Percentiles rank a stretch among this genome's conserved stretches.
Conservation (phyloP, 2,888 invertebrate species). For the Sialis fuliginosa region DNA sequence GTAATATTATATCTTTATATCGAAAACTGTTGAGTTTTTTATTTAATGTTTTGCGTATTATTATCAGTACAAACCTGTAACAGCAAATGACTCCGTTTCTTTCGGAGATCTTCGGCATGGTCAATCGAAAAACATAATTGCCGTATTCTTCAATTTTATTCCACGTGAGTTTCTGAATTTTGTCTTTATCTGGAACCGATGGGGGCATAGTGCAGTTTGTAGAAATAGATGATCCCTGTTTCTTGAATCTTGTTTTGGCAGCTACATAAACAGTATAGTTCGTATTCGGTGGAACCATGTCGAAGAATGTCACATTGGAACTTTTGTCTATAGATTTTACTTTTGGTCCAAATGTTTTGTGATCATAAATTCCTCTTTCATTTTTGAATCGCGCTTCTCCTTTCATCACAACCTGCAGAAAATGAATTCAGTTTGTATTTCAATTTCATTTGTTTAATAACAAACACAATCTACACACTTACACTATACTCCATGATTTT, state of each 20-base stretch:
- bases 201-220: constrained; percentile 51
- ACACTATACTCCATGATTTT: constrained; percentile 63
- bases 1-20: no score
- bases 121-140: constrained; percentile 55
- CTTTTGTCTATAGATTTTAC: constrained; percentile 35
- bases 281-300: constrained; percentile 63
- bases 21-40: no score
- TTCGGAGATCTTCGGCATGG: constrained; percentile 60
- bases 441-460: neutral
- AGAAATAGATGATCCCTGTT: constrained; percentile 47
- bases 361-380: constrained; percentile 28
- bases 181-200: constrained; percentile 47
- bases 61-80: constrained; percentile 32
- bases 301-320: constrained; percentile 34
- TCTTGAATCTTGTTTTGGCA: constrained; percentile 58
- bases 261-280: constrained; percentile 64
- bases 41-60: neutral
- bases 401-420: constrained; percentile 25
- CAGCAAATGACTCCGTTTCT: constrained; percentile 79
- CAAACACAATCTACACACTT: constrained; percentile 14
- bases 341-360: constrained; percentile 40
- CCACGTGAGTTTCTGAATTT: constrained; percentile 40
- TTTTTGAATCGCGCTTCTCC: constrained; percentile 36
- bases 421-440: neutral
- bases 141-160: constrained; percentile 42